Conservation (phyloP, 2,888 invertebrate genomes). For the Portevinia maculata region DNA sequence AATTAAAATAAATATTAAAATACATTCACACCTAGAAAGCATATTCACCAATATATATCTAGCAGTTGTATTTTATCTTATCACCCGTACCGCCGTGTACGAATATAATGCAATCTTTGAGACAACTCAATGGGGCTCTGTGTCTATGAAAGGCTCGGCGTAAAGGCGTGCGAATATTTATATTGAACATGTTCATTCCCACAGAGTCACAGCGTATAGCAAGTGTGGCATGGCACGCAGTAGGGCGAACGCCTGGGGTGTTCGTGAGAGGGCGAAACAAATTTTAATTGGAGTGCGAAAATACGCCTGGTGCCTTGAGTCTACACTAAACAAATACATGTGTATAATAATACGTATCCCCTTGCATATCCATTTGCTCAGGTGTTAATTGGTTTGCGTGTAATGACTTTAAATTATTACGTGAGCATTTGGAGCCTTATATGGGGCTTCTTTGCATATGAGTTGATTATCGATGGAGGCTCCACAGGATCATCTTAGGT, state of each 20-base stretch:
- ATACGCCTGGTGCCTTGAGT: constrained; percentile 39
- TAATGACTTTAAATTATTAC: constrained; percentile 75
- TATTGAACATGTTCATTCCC: constrained; percentile 52
- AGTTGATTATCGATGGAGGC: constrained; percentile 28
- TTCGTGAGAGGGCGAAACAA: constrained; percentile 74
- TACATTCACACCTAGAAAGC: constrained; percentile 49
- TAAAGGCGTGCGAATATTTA: constrained; percentile 43
- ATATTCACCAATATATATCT: constrained; percentile 42
- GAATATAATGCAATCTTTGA: neutral
- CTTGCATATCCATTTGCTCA: constrained; percentile 65
- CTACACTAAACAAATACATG: constrained; percentile 15
- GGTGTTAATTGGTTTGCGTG: constrained; percentile 77
- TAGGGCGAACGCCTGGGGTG: constrained; percentile 28
- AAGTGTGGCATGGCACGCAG: constrained; percentile 42
- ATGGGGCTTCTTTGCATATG: constrained; percentile 37
- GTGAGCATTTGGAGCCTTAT: constrained; percentile 17
- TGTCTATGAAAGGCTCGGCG: constrained; percentile 1
- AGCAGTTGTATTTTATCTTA: constrained; percentile 31
- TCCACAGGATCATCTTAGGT: constrained; percentile 15
- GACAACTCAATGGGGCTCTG: constrained; percentile 24
- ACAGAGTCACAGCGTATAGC: constrained; percentile 34
- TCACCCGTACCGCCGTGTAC: constrained; percentile 22
- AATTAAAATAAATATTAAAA: constrained; percentile 12
- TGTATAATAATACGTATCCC: neutral
- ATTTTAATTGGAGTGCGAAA: constrained; percentile 76